A percentile compares a stretch with the other conserved stretches of the same genome.
Conservation (phyloP, 2,113 vertebrate genomes). For the Nothocercus julius region DNA sequence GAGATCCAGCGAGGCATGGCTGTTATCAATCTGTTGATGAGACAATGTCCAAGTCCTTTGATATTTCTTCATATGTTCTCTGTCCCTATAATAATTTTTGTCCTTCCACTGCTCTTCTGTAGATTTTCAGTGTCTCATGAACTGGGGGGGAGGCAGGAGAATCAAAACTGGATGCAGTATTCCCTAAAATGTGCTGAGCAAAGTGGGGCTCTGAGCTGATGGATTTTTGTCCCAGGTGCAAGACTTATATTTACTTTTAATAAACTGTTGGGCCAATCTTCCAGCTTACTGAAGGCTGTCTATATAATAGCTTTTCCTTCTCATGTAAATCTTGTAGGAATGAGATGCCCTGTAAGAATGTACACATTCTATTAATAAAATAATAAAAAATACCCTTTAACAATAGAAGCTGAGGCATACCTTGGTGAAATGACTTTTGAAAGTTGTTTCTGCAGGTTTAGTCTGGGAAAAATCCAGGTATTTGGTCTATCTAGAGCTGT, state of each 20-base stretch:
- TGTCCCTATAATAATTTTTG: neutral
- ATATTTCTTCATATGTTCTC: neutral
- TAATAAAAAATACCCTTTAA: too few species aligned
- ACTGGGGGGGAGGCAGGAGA: neutral
- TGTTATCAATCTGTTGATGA: neutral
- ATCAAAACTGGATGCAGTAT: neutral
- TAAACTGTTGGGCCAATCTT: too few species aligned
- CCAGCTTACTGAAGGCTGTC: too few species aligned
- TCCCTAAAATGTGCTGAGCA: neutral
- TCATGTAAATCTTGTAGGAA: neutral
- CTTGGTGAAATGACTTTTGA: neutral
- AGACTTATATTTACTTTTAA: too few species aligned
- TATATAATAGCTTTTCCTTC: neutral
- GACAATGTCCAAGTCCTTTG: neutral
- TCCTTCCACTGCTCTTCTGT: neutral
- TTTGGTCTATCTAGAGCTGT: neutral
- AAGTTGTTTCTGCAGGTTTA: neutral
- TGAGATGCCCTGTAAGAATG: neutral
- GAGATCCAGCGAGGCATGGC: neutral
- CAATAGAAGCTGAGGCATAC: neutral
- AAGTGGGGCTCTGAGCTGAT: neutral
- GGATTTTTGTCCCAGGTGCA: too few species aligned
- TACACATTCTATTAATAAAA: neutral
- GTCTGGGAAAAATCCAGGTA: neutral
- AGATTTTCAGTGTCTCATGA: neutral